phyloP scores from a whole-genome alignment of 1,140 invertebrate species.

The Drosophila sulfurigaster region DNA sequence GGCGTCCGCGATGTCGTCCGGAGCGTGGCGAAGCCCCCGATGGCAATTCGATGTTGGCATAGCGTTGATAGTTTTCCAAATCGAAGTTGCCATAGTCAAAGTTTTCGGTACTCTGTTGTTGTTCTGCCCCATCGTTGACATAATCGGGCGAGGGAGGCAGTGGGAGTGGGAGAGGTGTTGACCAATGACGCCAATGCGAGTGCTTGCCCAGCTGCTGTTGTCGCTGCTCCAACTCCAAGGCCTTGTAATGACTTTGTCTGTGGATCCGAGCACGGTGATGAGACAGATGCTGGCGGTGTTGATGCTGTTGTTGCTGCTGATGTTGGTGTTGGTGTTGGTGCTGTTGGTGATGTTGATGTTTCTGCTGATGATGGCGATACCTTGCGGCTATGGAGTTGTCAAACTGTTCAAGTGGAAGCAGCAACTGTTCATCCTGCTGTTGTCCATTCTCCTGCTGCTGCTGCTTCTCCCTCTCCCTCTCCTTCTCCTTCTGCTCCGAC shows the following conservation, averaged over 20 bases:
- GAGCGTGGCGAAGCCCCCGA: conserved; percentile 60
- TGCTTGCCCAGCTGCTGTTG: conserved; percentile 67
- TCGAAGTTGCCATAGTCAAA: conserved; percentile 47
- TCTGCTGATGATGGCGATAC: conserved; percentile 41
- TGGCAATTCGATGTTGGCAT: conserved; percentile 59
- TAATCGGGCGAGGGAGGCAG: conserved; percentile 39
- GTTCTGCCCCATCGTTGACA: conserved; percentile 46
- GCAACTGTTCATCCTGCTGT: not conserved
- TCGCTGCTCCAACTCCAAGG: conserved; percentile 57
- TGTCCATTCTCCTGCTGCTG: no score
- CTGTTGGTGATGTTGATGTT: conserved; percentile 9
- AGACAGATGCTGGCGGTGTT: conserved; percentile 31
- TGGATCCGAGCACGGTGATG: conserved; percentile 29
- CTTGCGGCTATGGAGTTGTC: conserved; percentile 23
- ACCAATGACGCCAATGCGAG: conserved; percentile 49
- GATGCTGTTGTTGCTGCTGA: conserved; percentile 19
- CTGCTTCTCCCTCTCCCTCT: not conserved
- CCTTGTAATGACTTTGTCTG: conserved; percentile 59
- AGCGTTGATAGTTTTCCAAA: conserved; percentile 65
- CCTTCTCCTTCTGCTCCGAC: not conserved
- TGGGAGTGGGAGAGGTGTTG: not conserved
- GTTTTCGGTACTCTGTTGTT: conserved; percentile 2
- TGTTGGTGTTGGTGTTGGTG: conserved; percentile 30
- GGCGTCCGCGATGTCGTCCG: conserved; percentile 75
- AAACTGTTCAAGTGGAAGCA: conserved; percentile 30